These are phyloP conservation scores for Limnephilus lunatus DNA, from an alignment of 2,888 invertebrate species.

Conservation along the genomic window DNA sequence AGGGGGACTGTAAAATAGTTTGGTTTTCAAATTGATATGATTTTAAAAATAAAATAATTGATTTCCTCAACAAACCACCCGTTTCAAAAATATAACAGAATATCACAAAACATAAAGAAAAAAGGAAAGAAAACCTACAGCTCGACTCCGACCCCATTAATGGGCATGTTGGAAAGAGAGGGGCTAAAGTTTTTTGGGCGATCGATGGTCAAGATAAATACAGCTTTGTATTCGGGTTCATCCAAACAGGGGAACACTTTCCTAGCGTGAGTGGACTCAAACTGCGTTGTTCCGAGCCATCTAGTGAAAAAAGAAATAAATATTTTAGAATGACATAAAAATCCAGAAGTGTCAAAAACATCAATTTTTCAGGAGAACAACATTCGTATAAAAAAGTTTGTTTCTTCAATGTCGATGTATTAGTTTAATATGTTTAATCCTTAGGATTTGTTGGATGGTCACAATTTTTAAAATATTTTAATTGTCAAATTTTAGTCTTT, in stretches of 20 bases:
- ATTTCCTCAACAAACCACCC: too few relatives aligned
- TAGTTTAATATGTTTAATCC: too few relatives aligned
- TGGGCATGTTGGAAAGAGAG: constrained; percentile 83
- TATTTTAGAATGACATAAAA: neutral
- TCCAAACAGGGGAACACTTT: constrained; percentile 93
- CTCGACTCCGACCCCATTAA: constrained; percentile 67
- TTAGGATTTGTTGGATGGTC: too few relatives aligned
- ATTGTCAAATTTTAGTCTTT: too few relatives aligned
- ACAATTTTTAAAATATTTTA: too few relatives aligned
- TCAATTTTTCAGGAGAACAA: too few relatives aligned
- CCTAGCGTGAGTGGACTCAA: constrained; percentile 87
- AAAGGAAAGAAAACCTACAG: neutral
- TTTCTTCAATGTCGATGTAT: too few relatives aligned
- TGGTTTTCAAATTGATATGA: too few relatives aligned
- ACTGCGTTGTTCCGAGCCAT: constrained; percentile 88
- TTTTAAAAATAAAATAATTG: too few relatives aligned
- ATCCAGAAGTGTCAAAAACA: neutral
- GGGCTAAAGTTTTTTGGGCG: constrained; percentile 76
- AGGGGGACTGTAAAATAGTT: too few relatives aligned
- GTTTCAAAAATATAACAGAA: neutral
- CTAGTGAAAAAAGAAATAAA: constrained; percentile 72
- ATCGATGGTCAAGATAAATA: constrained; percentile 83
- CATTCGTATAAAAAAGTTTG: too few relatives aligned
- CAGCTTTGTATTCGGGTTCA: constrained; percentile 89
- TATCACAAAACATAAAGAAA: neutral